Base-by-base conservation (phyloP, 1,140 invertebrate genomes). In the Magallana angulata region DNA sequence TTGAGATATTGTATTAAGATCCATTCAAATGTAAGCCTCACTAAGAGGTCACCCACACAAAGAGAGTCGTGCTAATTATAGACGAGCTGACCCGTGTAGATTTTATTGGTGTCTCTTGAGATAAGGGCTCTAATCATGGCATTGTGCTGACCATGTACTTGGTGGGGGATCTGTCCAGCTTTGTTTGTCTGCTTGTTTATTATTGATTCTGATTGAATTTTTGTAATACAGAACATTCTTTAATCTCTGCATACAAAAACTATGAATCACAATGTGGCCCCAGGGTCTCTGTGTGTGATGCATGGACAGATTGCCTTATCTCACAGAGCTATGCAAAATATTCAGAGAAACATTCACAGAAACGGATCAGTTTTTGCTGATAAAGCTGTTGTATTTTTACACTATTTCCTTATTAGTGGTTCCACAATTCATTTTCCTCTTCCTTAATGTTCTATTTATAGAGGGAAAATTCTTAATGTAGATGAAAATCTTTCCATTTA, bases 71-170 rank as follows among this genome's bases (percentile, higher is more conserved):
- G 68, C 68, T 76, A 76, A 76, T 76, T 76, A 76, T 76, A 76
- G 68, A 76, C 48, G 24, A 76, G 48, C 60, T 85, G 84, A 85
- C 84, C 60, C 24, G 59, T 85, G 84, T 59, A 85, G 84, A n/a
- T 85, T 85, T 85, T 85, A n/a, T 68, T 59, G 30, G 59, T 48
- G 30, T 76, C 24, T 36, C 24, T 36, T 11, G 8, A 76, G 68
- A 76, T 76, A 76, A 76, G 68, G 12, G 68, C 12, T 11, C 24
- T 5, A 48, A 48, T 5, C 5, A 48, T 48, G 36, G 18, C 68
- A 36, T 76, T 76, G 68, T 76, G 3, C 68, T 76, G 68, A 30
- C 24, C 68, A 76, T 24, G 24, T 30, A 7, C 24, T 7, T 24
- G 12, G 68, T 12, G 24, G 11, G 11, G 11, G 8, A 24, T 5